These are phyloP conservation scores for Thermophis baileyi DNA, from an alignment of 2,113 vertebrate species.

Conservation along the genomic window DNA sequence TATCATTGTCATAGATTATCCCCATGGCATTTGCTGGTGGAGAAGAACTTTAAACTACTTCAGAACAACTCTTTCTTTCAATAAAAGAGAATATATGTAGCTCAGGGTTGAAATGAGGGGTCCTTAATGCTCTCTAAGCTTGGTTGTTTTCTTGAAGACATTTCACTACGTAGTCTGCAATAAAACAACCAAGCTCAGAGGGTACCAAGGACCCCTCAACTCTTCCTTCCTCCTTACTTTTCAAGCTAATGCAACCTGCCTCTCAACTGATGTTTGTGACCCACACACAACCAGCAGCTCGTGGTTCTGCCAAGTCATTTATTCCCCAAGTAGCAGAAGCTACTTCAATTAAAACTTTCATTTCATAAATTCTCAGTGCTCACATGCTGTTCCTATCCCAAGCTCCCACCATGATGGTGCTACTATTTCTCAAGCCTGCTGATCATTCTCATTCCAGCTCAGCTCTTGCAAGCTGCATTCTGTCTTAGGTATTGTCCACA, in stretches of 20 bases:
- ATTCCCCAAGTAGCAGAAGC: neutral
- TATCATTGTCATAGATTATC: neutral
- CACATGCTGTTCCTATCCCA: neutral
- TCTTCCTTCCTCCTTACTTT: neutral
- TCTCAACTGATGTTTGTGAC: neutral
- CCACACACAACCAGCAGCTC: neutral
- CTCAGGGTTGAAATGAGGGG: neutral
- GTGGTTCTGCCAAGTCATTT: neutral
- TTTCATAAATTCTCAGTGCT: neutral
- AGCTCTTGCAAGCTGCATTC: neutral
- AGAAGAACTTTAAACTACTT: neutral
- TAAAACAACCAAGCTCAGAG: neutral
- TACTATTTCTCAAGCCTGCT: neutral
- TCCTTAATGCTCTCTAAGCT: neutral
- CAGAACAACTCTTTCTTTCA: neutral
- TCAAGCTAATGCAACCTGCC: neutral
- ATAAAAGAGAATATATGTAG: neutral
- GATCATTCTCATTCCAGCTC: neutral
- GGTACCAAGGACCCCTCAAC: neutral
- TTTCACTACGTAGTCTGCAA: neutral
- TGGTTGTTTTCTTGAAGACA: neutral
- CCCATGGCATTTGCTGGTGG: neutral
- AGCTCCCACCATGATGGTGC: rapidly evolving
- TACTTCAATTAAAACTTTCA: neutral
- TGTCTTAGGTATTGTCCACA: neutral